phyloP scores from a whole-genome alignment of 2,113 vertebrate genomes.

The Fregata magnificens region DNA sequence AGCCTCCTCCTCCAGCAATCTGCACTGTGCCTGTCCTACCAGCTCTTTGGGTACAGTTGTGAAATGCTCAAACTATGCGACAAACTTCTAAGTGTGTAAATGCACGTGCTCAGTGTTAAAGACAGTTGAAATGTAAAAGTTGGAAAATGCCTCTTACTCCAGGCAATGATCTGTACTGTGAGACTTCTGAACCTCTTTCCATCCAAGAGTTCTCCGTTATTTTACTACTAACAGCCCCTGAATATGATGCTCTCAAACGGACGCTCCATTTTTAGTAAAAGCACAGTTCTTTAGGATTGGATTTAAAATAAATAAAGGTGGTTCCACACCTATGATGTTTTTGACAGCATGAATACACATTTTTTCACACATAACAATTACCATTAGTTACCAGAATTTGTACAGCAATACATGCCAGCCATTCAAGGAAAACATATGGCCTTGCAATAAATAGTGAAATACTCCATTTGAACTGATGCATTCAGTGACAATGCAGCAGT shows the following conservation, averaged over 20 bases:
- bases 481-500: not conserved
- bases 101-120: fast-evolving
- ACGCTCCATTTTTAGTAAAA: not conserved
- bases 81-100: not conserved
- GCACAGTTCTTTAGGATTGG: not conserved
- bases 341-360: not conserved
- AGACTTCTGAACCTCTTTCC: not conserved
- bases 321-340: not conserved
- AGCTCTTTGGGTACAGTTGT: not conserved
- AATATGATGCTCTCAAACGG: not conserved
- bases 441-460: not conserved
- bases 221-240: not conserved
- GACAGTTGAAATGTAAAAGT: not conserved
- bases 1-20: not conserved
- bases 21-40: not conserved
- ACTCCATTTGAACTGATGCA: not conserved
- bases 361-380: not conserved
- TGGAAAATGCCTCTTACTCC: not conserved
- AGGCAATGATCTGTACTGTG: not conserved
- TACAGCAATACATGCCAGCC: not conserved
- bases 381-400: not conserved
- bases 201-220: not conserved
- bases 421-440: not conserved
- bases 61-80: not conserved
- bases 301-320: not conserved